A percentile compares a stretch with the other conserved stretches of the same genome.
Conservation (phyloP, 2,888 invertebrate genomes). For the Agriopis marginaria region DNA sequence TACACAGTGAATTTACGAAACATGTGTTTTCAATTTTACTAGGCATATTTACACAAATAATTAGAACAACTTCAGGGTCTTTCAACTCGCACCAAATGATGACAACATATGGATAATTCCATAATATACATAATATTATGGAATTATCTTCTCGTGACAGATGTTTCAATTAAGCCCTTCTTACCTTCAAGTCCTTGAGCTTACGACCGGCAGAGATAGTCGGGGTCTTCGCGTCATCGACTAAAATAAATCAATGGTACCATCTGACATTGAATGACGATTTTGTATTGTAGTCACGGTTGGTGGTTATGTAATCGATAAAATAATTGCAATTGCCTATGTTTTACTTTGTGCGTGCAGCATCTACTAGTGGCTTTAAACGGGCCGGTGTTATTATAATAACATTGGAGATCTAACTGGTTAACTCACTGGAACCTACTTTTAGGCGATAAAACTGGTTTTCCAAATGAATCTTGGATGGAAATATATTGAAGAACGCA, state of each 20-base stretch:
- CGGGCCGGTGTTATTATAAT: no score
- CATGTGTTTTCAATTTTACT: constrained; percentile 5
- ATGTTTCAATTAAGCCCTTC: constrained; percentile 40
- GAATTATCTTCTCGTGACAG: background rate
- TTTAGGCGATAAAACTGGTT: no score
- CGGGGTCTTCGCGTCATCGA: constrained; percentile 59
- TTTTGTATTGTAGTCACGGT: constrained; percentile 25
- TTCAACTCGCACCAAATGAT: background rate
- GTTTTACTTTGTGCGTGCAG: constrained; percentile 3
- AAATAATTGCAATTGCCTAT: constrained; percentile 10
- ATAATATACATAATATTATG: background rate
- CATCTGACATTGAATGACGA: constrained; percentile 18
- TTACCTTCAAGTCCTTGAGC: constrained; percentile 51
- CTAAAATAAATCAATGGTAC: constrained; percentile 65
- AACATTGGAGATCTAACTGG: no score
- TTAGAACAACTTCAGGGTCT: constrained; percentile 10
- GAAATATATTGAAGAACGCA: no score
- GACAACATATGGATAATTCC: no score
- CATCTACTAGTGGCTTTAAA: background rate
- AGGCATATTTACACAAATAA: background rate
- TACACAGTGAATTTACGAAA: constrained; percentile 1
- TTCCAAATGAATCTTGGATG: no score
- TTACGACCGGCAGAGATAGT: constrained; percentile 25
- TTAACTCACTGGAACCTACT: no score
- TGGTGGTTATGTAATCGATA: constrained; percentile 24